Evolutionary conservation across 2,797 vertebrate species (phyloP), one percentile per base, ranked within the genome.

Genomic region (Rhyacichthys aspro): DNA sequence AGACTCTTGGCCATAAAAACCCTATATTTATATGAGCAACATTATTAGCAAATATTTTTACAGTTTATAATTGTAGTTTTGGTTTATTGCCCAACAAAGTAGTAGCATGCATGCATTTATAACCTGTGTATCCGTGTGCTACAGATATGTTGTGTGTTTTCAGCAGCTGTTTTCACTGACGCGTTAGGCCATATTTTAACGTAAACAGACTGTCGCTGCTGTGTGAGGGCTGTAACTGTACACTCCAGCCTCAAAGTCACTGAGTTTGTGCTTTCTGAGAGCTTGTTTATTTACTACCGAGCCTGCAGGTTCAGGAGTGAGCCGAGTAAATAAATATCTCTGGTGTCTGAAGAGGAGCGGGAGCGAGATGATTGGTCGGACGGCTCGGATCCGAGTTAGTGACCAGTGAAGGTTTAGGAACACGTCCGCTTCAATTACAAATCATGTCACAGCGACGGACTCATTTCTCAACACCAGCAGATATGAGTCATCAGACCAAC

Each of bases 301-400:
- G 55, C n/a, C n/a, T n/a, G n/a, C n/a, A n/a, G n/a, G n/a, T 78
- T 70, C 61, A 68, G 71, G 58, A 72, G 65, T 38, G 64, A 76
- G 77, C 46, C 59, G 41, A 63, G 70, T 82, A 79, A 86, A 82
- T 72, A 76, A 86, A 82, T 72, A 76, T 71, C 75, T 75, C 63
- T 43, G 66, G 64, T 76, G 52, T 43, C 16, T 75, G 79, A 72
- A 11, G 11, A 58, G 38, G 54, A 84, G 64, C 75, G 72, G 70
- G 68, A 69, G 66, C 45, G 50, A n/a, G n/a, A n/a, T n/a, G n/a
- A n/a, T n/a, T n/a, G n/a, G n/a, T n/a, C n/a, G n/a, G n/a, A n/a
- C n/a, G n/a, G n/a, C n/a, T n/a, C n/a, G n/a, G n/a, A n/a, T n/a
- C n/a, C n/a, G n/a, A n/a, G n/a, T n/a, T n/a, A n/a, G n/a, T n/a